Percentiles rank a stretch among this genome's conserved stretches.
Evolutionary conservation across 2,113 vertebrate species (phyloP).

Genomic region (Shinisaurus crocodilurus): DNA sequence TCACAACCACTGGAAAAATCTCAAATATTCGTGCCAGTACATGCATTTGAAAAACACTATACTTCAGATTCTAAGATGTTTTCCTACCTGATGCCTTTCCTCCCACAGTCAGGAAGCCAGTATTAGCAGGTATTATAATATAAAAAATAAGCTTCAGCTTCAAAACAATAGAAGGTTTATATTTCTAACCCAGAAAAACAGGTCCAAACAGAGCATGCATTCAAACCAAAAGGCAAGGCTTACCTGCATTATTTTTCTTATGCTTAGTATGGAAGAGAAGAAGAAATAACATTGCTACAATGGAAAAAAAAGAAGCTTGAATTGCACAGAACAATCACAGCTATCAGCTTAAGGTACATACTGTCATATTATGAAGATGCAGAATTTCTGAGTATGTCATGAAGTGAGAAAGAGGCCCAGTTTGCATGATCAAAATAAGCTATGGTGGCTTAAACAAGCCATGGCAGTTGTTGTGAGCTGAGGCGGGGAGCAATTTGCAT

Average conservation of each 20-base stretch:
- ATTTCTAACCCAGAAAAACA: conserved; percentile 2
- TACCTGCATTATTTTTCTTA: not conserved
- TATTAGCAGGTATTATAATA: not conserved
- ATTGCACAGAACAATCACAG: not conserved
- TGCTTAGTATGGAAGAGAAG: not conserved
- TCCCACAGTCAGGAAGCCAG: not conserved
- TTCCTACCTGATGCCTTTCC: not conserved
- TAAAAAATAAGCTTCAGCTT: not conserved
- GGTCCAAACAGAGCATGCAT: not conserved
- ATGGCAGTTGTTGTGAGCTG: too few species aligned
- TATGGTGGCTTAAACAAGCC: too few species aligned
- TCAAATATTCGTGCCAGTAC: not conserved
- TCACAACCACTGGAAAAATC: conserved; percentile 46
- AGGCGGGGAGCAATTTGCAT: too few species aligned
- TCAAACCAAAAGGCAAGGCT: not conserved
- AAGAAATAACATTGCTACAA: not conserved
- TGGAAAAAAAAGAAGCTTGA: not conserved
- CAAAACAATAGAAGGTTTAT: not conserved
- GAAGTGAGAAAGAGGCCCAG: too few species aligned
- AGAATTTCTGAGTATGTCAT: not conserved
- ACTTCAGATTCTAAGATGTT: conserved; percentile 13
- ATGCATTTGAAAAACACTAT: conserved; percentile 20
- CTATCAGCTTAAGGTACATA: not conserved
- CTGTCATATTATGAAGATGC: not conserved
- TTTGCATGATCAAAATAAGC: too few species aligned